Conservation (phyloP, 2,888 invertebrate genomes). For the Tigriopus californicus region DNA sequence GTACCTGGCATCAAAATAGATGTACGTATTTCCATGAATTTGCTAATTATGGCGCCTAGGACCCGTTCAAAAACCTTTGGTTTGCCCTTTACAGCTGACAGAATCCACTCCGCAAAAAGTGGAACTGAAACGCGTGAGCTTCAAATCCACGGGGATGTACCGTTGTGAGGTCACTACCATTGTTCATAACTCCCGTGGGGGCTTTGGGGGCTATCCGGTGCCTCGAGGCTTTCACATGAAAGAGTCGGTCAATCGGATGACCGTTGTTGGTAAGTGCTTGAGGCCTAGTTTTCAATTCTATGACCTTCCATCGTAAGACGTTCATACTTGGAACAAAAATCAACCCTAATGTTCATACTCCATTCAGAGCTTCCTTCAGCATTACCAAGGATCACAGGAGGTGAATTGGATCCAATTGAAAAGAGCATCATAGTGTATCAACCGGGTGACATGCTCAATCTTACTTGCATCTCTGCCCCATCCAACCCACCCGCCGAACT, state of each 20-base stretch:
- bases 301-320: too few species aligned
- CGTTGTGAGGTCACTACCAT: slow-evolving; percentile 12
- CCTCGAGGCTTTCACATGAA: slow-evolving; percentile 8
- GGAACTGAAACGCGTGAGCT: slow-evolving; percentile 1
- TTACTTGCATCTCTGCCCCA: slow-evolving; percentile 11
- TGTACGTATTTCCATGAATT: neutral
- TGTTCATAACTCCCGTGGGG: neutral
- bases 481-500: slow-evolving; percentile 10
- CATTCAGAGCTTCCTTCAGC: neutral
- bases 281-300: neutral
- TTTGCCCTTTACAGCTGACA: neutral
- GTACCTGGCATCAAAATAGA: slow-evolving; percentile 16
- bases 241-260: slow-evolving; percentile 10
- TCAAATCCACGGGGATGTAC: slow-evolving; percentile 11
- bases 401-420: neutral
- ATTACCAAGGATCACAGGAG: slow-evolving; percentile 1
- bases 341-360: neutral
- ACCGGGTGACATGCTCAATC: slow-evolving; percentile 3
- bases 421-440: neutral
- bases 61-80: neutral
- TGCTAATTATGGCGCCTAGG: neutral
- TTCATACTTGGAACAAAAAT: too few species aligned
- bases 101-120: neutral
- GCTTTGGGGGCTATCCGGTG: neutral
- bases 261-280: neutral